Base-by-base conservation (phyloP, 1,140 invertebrate genomes). In the Dendrolimus kikuchii region DNA sequence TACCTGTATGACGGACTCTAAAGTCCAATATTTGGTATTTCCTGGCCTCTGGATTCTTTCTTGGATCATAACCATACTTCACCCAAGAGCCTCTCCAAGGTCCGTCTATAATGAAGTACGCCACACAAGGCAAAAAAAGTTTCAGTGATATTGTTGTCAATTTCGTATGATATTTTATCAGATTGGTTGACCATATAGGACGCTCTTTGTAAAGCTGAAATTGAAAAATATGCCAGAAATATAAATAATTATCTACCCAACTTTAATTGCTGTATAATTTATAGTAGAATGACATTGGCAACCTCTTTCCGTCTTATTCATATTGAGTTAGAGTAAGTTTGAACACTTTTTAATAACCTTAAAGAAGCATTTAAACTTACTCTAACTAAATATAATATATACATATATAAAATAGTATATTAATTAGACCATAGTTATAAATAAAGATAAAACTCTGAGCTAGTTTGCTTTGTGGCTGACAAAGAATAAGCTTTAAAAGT, bases 11-110 rank as follows among this genome's bases (percentile, higher is more conserved):
- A 74, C 94, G 90, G 39, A 96, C 79, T 63, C 96, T 89, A 75
- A 94, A 97, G 85, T 98, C 96, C 38, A 98, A 87, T 7, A 92
- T 93, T 59, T 98, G 96, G 79, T 96, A 97, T 45, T 91, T 91
- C 64, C 93, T 92, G 38, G 94, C 89, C 2, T 87, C 74, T n/a
- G 92, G 92, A 62, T 96, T 92, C 67, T 92, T 93, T 44, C 94
- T 88, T 0, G 96, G 96, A 88, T 98, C 95, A 69, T 96, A 98
- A 0, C 95, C 96, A 68, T 93, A 92, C 72, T 89, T 91, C 0
- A 95, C 92, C 93, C 96, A 98, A 71, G 94, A 90, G 46, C 92
- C 91, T 52, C 95, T 88, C 95, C 96, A 99, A 0, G 97, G 97
- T 0, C 97, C 97, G 62, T 91, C 94, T 7, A 90, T 89, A 79